Conservation (phyloP, 2,888 invertebrate species). For the Limnephilus auricula region DNA sequence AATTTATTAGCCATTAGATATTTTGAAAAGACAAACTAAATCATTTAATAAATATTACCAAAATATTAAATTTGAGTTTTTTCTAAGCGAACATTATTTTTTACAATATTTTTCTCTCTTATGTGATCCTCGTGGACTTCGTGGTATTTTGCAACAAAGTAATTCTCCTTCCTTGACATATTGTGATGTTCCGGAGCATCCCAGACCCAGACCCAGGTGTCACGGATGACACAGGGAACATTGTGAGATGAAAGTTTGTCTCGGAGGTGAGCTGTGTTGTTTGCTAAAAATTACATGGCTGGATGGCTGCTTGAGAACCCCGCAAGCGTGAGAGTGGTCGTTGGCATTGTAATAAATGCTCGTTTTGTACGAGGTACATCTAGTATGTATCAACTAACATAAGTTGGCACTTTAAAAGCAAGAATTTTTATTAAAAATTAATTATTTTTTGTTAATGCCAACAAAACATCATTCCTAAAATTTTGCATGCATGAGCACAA, state of each 20-base stretch:
- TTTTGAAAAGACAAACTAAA: no score
- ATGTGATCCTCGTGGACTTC: background rate
- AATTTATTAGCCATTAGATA: no score
- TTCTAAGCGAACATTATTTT: background rate
- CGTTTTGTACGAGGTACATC: background rate
- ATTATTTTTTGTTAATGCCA: background rate
- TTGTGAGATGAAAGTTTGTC: slow-evolving; percentile 32
- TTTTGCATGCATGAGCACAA: no score
- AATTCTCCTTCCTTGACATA: slow-evolving; percentile 18
- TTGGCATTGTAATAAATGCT: background rate
- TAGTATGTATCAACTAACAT: background rate
- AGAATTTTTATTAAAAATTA: background rate
- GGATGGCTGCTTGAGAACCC: slow-evolving; percentile 45
- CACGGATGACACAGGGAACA: slow-evolving; percentile 31
- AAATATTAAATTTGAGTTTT: background rate
- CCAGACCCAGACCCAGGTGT: slow-evolving; percentile 23
- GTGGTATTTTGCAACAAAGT: slow-evolving; percentile 4
- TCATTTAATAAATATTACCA: no score
- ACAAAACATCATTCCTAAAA: no score
- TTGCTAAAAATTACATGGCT: slow-evolving; percentile 59
- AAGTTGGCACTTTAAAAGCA: background rate
- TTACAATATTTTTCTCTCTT: background rate
- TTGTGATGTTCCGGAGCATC: slow-evolving; percentile 31
- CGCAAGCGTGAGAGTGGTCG: background rate
- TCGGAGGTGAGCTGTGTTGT: slow-evolving; percentile 11